A percentile compares a stretch with the other conserved stretches of the same genome.
These are phyloP conservation scores for Oscheius sp. DNA, from an alignment of 2,888 invertebrate genomes.

Conservation along the genomic window DNA sequence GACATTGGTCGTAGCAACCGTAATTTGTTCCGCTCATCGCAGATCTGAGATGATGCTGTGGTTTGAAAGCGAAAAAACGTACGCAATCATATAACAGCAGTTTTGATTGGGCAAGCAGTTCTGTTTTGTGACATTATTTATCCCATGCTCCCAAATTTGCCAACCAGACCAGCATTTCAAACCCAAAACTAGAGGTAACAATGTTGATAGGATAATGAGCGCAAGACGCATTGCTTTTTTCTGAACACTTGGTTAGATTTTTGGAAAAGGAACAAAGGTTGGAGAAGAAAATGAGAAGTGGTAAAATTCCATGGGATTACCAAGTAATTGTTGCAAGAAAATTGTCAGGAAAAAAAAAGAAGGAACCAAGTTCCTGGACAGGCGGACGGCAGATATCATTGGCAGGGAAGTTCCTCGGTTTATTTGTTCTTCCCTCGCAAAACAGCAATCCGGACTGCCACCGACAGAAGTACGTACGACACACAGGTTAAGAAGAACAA, in stretches of 20 bases:
- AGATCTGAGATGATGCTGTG: too few relatives aligned
- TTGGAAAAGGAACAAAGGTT: neutral
- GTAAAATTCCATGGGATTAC: too few relatives aligned
- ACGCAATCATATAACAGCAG: constrained; percentile 33
- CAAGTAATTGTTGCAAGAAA: neutral
- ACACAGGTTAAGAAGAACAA: neutral
- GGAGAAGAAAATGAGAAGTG: too few relatives aligned
- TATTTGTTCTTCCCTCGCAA: constrained; percentile 13
- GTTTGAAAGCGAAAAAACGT: neutral
- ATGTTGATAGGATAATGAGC: too few relatives aligned
- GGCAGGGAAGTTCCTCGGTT: neutral
- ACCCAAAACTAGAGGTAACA: neutral
- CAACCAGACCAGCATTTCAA: constrained; percentile 21
- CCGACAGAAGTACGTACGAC: neutral
- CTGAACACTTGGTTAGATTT: too few relatives aligned
- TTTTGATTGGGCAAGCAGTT: constrained; percentile 7
- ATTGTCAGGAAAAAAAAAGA: neutral
- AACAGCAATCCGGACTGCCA: constrained; percentile 23
- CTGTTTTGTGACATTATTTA: constrained; percentile 30
- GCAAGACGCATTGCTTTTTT: neutral
- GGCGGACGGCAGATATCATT: too few relatives aligned
- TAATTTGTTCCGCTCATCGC: constrained; percentile 25
- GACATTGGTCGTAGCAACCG: constrained; percentile 30
- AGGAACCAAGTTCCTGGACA: neutral
- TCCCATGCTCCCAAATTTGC: constrained; percentile 32